Percentiles rank a stretch among this genome's conserved stretches.
These are phyloP conservation scores for Lithosia quadra DNA, from an alignment of 2,888 invertebrate genomes.

Conservation along the genomic window DNA sequence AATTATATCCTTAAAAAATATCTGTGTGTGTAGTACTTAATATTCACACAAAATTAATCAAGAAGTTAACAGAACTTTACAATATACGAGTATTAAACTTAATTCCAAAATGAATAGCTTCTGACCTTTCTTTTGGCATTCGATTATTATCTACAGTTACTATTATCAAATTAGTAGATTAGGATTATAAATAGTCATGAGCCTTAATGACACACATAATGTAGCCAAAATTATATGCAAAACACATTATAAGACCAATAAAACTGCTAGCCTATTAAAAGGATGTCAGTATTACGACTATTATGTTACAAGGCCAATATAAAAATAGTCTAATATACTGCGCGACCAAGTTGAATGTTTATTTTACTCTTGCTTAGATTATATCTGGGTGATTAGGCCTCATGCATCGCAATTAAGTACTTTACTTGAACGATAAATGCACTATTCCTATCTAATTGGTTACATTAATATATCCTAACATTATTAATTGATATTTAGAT, in stretches of 20 bases:
- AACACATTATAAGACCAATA: not conserved
- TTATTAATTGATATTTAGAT: not conserved
- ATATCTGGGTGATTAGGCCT: constrained; percentile 13
- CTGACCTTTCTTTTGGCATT: not conserved
- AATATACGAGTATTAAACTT: no score
- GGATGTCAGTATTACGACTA: not conserved
- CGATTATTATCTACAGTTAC: not conserved
- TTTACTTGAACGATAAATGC: not conserved
- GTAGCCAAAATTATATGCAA: not conserved
- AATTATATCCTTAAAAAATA: no score
- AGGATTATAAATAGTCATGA: not conserved
- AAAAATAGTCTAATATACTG: constrained; percentile 3
- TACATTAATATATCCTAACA: not conserved
- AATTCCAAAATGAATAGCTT: not conserved
- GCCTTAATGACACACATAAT: not conserved
- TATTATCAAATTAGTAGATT: not conserved
- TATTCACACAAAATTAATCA: no score
- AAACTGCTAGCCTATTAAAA: constrained; percentile 2
- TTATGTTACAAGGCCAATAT: constrained; percentile 2
- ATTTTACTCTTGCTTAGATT: not conserved
- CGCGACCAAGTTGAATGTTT: not conserved
- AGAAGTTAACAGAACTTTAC: no score
- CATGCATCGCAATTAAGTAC: constrained; percentile 13
- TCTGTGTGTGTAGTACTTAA: no score
- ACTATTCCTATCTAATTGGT: not conserved